Percentiles rank a stretch among this genome's conserved stretches.
phyloP scores from a whole-genome alignment of 2,797 vertebrate genomes.

The Pristis pectinata region DNA sequence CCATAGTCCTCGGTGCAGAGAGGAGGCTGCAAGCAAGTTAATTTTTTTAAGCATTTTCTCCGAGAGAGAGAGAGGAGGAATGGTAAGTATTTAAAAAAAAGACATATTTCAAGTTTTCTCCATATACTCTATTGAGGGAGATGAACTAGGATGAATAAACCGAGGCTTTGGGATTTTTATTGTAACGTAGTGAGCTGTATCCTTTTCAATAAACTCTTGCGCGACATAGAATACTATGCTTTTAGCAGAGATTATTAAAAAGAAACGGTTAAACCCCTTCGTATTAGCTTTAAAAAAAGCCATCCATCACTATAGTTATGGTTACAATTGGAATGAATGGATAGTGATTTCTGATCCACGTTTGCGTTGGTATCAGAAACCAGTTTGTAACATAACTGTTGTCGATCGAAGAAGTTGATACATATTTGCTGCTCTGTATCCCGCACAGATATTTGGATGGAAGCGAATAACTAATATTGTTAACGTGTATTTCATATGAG shows the following conservation, averaged over 20 bases:
- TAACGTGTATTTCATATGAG: too few species aligned
- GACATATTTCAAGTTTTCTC: not conserved
- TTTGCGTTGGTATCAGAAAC: not conserved
- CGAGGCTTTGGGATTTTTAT: too few species aligned
- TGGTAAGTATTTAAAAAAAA: not conserved
- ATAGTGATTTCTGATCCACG: not conserved
- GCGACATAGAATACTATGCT: too few species aligned
- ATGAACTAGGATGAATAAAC: not conserved
- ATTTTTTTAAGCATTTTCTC: not conserved
- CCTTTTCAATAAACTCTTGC: not conserved
- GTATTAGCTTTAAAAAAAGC: not conserved
- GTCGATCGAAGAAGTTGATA: not conserved
- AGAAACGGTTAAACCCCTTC: not conserved
- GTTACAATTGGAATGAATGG: not conserved
- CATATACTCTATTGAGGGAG: too few species aligned
- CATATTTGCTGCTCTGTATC: not conserved
- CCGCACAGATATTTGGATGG: not conserved
- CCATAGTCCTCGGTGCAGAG: not conserved
- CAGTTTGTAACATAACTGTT: not conserved
- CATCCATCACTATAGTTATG: too few species aligned
- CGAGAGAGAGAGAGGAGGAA: not conserved
- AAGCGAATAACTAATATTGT: too few species aligned
- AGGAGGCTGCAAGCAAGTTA: not conserved
- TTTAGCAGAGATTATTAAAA: not conserved
- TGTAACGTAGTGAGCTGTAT: not conserved